Conservation (phyloP, 2,888 invertebrate species). For the Amphimallon solstitiale region DNA sequence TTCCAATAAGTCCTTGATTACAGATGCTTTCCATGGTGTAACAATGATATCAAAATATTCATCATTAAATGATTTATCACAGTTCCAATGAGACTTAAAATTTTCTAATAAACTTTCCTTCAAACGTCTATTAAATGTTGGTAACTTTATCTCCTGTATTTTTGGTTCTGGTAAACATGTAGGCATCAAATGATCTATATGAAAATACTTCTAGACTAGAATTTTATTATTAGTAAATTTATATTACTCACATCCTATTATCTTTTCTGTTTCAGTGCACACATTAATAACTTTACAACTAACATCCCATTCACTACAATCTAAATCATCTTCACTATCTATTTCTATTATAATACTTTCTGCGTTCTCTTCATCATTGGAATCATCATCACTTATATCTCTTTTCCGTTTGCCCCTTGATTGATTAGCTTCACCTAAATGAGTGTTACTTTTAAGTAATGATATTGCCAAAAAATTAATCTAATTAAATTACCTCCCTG, state of each 20-base stretch:
- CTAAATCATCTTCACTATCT: conserved; percentile 23
- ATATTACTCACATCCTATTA: conserved; percentile 35
- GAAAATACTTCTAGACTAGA: not conserved
- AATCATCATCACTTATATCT: conserved; percentile 10
- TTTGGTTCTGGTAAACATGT: conserved; percentile 48
- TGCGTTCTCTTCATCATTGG: not conserved
- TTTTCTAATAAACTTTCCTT: conserved; percentile 45
- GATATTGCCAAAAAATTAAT: too few relatives aligned
- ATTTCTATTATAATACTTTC: conserved; percentile 4
- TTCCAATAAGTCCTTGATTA: conserved; percentile 71
- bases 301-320: not conserved
- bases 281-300: conserved; percentile 19
- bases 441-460: too few relatives aligned
- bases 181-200: conserved; percentile 55
- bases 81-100: conserved; percentile 64
- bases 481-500: too few relatives aligned
- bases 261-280: not conserved
- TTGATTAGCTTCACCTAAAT: too few relatives aligned
- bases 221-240: not conserved
- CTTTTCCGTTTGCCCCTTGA: conserved; percentile 30
- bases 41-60: conserved; percentile 64
- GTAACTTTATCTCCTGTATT: conserved; percentile 24
- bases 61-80: conserved; percentile 58
- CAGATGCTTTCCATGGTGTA: conserved; percentile 75
- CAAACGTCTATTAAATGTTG: conserved; percentile 41